These are phyloP conservation scores for Tapirus indicus DNA, from an alignment of 2,797 vertebrate species.

Conservation along the genomic window DNA sequence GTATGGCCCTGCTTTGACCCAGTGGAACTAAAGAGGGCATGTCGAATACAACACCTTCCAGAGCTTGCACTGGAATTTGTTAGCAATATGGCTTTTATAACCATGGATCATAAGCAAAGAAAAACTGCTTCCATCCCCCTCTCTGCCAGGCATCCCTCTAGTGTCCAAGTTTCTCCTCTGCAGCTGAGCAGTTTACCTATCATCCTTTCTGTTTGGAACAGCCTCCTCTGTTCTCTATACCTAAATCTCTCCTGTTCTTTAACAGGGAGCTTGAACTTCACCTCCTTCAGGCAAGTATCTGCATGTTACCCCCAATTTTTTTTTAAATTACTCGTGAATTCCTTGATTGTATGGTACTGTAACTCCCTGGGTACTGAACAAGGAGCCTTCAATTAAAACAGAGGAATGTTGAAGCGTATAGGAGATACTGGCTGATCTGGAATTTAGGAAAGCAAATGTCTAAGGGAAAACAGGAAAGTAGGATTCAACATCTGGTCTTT, in stretches of 20 bases:
- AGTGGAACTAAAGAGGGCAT: neutral
- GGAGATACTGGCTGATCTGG: conserved; percentile 8
- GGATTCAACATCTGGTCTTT: neutral
- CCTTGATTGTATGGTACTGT: neutral
- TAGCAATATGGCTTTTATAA: neutral
- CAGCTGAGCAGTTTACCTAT: neutral
- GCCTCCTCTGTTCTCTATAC: neutral
- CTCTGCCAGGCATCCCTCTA: neutral
- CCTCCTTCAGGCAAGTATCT: neutral
- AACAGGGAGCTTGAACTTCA: neutral
- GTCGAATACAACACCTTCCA: neutral
- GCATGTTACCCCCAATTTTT: neutral
- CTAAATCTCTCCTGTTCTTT: neutral
- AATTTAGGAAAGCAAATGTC: conserved; percentile 52
- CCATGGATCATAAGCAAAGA: neutral
- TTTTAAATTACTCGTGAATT: neutral
- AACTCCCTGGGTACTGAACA: neutral
- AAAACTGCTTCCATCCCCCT: neutral
- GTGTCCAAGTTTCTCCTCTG: neutral
- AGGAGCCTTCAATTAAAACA: neutral
- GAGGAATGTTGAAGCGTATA: neutral
- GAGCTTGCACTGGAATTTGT: conserved; percentile 2
- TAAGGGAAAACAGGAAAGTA: neutral
- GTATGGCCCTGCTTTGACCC: neutral
- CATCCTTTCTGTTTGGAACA: neutral